A percentile compares a stretch with the other conserved stretches of the same genome.
phyloP scores from a whole-genome alignment of 2,113 vertebrate genomes.

The Seriola dumerili region DNA sequence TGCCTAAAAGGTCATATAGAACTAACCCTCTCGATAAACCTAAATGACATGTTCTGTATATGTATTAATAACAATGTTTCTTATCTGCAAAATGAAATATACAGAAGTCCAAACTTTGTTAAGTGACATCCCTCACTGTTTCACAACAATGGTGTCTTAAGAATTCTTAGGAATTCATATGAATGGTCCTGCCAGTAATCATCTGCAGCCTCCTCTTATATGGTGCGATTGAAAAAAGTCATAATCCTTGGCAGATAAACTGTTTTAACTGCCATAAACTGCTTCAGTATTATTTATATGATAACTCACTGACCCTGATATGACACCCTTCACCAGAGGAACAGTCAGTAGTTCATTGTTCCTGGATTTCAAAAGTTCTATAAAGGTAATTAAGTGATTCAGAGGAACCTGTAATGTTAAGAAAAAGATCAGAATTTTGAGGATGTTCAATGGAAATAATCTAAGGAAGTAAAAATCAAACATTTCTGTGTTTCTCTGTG shows the following conservation, averaged over 20 bases:
- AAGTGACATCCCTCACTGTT: not conserved
- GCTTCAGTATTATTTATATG: conserved; percentile 7
- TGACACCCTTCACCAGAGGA: not conserved
- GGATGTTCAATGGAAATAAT: conserved; percentile 1
- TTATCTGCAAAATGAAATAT: not conserved
- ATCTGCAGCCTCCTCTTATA: not conserved
- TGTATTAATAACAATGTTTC: not conserved
- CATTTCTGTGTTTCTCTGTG: not conserved
- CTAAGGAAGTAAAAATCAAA: not conserved
- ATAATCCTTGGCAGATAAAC: not conserved
- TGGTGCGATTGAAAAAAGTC: not conserved
- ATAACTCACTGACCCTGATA: conserved; percentile 18
- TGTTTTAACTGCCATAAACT: conserved; percentile 8
- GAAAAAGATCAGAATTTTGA: conserved; percentile 16
- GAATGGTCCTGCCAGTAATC: not conserved
- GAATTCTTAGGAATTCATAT: not conserved
- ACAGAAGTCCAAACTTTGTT: not conserved
- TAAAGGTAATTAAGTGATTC: conserved; percentile 22
- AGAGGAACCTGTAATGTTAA: not conserved
- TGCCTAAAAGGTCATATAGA: too few species aligned
- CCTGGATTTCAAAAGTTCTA: conserved; percentile 15
- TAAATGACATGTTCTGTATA: not conserved
- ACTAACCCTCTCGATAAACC: too few species aligned
- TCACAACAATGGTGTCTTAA: not conserved
- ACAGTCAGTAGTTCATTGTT: conserved; percentile 29